Conservation (phyloP, 2,113 vertebrate species). For the Grus americana region DNA sequence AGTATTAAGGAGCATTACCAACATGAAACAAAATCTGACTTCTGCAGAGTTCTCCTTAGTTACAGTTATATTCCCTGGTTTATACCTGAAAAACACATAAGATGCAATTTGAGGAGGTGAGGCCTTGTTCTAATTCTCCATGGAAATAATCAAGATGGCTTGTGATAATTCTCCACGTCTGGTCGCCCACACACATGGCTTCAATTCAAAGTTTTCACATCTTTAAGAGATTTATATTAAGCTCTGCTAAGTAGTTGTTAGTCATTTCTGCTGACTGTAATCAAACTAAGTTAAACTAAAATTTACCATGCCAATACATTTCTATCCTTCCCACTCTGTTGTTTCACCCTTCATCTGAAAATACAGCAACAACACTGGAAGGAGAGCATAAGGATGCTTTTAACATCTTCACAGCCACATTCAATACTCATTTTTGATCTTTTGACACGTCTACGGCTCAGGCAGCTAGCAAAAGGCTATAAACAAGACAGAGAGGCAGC, state of each 20-base stretch:
- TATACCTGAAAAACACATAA: not conserved
- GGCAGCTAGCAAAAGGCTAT: not conserved
- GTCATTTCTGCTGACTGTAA: not conserved
- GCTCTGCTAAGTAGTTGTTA: conserved; percentile 7
- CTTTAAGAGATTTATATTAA: conserved; percentile 20
- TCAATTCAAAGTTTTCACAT: not conserved
- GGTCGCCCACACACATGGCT: not conserved
- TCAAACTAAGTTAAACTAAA: not conserved
- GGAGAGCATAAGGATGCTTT: not conserved
- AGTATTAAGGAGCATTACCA: not conserved
- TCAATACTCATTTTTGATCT: not conserved
- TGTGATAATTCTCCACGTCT: not conserved
- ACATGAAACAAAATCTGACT: not conserved
- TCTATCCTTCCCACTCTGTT: not conserved
- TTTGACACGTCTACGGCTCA: not conserved
- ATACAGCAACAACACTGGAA: not conserved
- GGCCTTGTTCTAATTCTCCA: not conserved
- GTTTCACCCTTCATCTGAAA: not conserved
- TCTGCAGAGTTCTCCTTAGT: not conserved
- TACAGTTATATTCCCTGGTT: not conserved
- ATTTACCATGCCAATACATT: not conserved
- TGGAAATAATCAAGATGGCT: conserved; percentile 2
- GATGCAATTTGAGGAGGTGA: not conserved
- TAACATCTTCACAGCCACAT: not conserved
- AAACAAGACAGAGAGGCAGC: not conserved